These are phyloP conservation scores for Chaetodon auriga DNA, from an alignment of 2,113 vertebrate genomes.

Conservation along the genomic window DNA sequence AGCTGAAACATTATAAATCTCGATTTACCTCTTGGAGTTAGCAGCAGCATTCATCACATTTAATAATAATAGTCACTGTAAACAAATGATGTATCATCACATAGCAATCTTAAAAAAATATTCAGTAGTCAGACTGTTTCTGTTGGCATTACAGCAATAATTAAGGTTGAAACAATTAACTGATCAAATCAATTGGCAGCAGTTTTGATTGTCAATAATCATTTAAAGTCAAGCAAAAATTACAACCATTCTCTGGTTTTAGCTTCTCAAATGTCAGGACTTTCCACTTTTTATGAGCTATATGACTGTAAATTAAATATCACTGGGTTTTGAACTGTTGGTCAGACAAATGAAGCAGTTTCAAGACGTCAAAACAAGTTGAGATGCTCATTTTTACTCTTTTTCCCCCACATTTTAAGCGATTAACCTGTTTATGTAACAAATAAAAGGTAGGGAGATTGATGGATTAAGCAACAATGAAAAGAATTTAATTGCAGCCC, in stretches of 20 bases:
- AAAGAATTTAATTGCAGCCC: neutral
- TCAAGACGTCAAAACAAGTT: neutral
- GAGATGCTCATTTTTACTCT: too few species aligned
- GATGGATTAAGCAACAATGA: too few species aligned
- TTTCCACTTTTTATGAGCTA: neutral
- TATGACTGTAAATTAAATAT: neutral
- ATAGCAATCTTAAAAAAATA: neutral
- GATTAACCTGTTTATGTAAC: neutral
- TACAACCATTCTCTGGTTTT: too few species aligned
- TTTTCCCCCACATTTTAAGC: too few species aligned
- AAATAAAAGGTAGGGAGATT: too few species aligned
- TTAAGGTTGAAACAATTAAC: neutral
- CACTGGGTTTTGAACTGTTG: neutral
- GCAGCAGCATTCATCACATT: neutral
- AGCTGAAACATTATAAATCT: neutral
- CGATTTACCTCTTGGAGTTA: neutral
- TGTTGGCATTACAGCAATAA: too few species aligned
- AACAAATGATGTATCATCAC: neutral
- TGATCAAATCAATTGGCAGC: neutral
- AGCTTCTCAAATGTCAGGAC: neutral
- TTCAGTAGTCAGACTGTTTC: neutral
- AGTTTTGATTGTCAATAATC: neutral
- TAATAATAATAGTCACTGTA: neutral
- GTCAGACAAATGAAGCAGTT: neutral
- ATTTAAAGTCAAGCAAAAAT: neutral